Evolutionary conservation across 2,888 invertebrate genomes (phyloP).

Genomic region (Strigamia maritima): DNA sequence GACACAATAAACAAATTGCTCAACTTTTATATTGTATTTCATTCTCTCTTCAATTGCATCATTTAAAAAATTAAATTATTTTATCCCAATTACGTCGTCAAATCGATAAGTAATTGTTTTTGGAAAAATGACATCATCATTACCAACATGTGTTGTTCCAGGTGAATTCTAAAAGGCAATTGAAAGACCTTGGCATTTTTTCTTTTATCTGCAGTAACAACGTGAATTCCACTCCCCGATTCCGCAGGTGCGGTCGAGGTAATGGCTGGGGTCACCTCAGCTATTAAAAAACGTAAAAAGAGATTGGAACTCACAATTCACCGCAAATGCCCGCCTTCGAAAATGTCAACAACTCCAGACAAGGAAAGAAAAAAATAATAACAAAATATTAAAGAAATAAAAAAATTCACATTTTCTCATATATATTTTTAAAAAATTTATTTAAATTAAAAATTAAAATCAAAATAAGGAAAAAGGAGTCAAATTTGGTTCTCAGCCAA

Average conservation of each 20-base stretch:
- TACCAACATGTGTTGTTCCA: neutral
- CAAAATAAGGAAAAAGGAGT: neutral
- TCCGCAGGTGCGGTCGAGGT: slow-evolving; percentile 22
- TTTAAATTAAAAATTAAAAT: neutral
- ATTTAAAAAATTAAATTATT: too few species aligned
- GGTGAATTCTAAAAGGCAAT: slow-evolving; percentile 18
- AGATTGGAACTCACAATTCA: too few species aligned
- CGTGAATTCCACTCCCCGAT: slow-evolving; percentile 30
- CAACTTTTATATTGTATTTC: slow-evolving; percentile 20
- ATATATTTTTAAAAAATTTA: neutral
- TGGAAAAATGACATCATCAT: slow-evolving; percentile 2
- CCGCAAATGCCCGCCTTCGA: too few species aligned
- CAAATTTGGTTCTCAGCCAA: neutral
- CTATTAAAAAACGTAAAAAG: neutral
- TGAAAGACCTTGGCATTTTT: slow-evolving; percentile 19
- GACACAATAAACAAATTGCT: slow-evolving; percentile 32
- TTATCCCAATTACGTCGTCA: too few species aligned
- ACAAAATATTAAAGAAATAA: neutral
- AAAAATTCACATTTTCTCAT: neutral
- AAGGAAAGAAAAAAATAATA: neutral
- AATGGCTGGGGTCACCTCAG: slow-evolving; percentile 25
- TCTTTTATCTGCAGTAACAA: slow-evolving; percentile 26
- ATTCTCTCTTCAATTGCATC: neutral
- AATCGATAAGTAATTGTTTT: neutral
- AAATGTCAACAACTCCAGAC: too few species aligned